Evolutionary conservation across 2,797 vertebrate genomes (phyloP).

Genomic region (Craterocephalus amniculus): DNA sequence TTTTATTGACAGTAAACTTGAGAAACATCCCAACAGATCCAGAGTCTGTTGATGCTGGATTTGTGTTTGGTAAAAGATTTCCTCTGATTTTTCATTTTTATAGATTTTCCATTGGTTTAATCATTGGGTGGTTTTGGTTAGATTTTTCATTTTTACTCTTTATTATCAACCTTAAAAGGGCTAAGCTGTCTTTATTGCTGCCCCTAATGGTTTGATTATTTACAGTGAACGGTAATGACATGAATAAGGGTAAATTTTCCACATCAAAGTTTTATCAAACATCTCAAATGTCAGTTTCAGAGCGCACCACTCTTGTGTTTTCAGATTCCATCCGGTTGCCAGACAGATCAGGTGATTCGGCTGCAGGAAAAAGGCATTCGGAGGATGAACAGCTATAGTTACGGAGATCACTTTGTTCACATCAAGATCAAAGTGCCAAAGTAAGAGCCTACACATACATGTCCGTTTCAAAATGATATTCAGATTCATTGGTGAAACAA

Average conservation of each 20-base stretch:
- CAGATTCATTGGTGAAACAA: neutral
- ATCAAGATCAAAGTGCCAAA: conserved; percentile 93
- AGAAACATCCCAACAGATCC: neutral
- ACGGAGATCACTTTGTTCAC: conserved; percentile 94
- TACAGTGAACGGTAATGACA: no score
- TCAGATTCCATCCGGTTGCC: conserved; percentile 89
- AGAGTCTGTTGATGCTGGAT: neutral
- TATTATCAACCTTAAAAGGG: neutral
- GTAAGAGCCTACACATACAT: conserved; percentile 78
- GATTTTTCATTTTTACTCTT: neutral
- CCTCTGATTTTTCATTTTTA: neutral
- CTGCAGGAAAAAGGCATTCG: conserved; percentile 92
- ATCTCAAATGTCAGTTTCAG: neutral
- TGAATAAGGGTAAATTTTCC: no score
- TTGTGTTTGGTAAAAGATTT: no score
- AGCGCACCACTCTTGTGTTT: neutral
- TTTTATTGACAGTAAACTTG: neutral
- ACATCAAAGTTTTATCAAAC: neutral
- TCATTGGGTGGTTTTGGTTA: neutral
- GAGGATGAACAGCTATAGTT: conserved; percentile 89
- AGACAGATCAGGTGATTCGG: conserved; percentile 89
- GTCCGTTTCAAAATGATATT: neutral
- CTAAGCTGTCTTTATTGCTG: no score
- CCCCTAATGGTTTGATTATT: no score
- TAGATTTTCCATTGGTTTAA: neutral